Conservation (phyloP, 2,888 invertebrate genomes). For the Heliconius erato region DNA sequence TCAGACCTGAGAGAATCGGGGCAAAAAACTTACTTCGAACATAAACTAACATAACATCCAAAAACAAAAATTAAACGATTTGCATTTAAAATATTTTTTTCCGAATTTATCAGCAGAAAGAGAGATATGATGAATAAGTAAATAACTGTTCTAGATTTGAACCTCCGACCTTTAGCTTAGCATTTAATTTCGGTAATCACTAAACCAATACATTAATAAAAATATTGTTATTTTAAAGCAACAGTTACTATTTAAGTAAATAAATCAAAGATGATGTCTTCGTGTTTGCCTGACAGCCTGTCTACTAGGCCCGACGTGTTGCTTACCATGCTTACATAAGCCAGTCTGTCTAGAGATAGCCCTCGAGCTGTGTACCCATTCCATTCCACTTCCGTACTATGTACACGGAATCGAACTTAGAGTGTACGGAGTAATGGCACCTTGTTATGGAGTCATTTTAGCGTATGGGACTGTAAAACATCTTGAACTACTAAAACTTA, state of each 20-base stretch:
- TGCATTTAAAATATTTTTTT: too few species aligned
- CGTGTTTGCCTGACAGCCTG: conserved; percentile 15
- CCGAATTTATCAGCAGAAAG: too few species aligned
- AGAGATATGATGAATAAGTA: too few species aligned
- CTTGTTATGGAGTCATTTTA: conserved; percentile 2
- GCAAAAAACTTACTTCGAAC: too few species aligned
- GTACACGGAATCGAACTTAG: conserved; percentile 32
- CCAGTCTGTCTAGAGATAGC: conserved; percentile 33
- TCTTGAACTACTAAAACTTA: not conserved
- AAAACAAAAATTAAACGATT: too few species aligned
- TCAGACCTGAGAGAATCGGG: too few species aligned
- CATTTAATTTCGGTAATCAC: not conserved
- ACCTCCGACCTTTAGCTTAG: not conserved
- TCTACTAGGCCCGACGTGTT: conserved; percentile 15
- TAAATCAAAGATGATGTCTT: conserved; percentile 30
- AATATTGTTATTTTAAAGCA: not conserved
- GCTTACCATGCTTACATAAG: conserved; percentile 40
- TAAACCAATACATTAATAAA: not conserved
- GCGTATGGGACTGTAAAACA: not conserved
- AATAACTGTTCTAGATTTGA: too few species aligned
- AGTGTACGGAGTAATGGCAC: not conserved
- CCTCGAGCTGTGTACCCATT: conserved; percentile 43
- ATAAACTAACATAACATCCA: too few species aligned
- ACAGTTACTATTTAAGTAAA: conserved; percentile 10
- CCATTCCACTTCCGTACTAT: conserved; percentile 40